A percentile compares a stretch with the other conserved stretches of the same genome.
Evolutionary conservation across 2,113 vertebrate species (phyloP).

Genomic region (Dendropsophus ebraccatus): DNA sequence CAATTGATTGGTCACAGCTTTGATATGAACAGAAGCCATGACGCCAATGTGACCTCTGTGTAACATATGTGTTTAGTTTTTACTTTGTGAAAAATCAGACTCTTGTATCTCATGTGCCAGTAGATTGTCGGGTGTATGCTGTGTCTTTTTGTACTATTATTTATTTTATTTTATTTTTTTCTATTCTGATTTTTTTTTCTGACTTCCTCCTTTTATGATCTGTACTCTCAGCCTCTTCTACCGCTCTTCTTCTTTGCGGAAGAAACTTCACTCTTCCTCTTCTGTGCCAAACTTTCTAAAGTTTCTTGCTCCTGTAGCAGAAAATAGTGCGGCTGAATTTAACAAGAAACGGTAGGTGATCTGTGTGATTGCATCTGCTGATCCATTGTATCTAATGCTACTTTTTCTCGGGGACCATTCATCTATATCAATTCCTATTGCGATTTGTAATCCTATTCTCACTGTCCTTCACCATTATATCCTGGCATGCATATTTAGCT

Average conservation of each 20-base stretch:
- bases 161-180: neutral
- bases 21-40: too few relatives aligned
- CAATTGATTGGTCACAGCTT: too few relatives aligned
- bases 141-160: too few relatives aligned
- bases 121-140: too few relatives aligned
- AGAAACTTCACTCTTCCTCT: slow-evolving; percentile 92
- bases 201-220: slow-evolving; percentile 62
- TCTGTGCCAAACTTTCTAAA: slow-evolving; percentile 99
- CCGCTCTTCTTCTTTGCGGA: slow-evolving; percentile 86
- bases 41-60: too few relatives aligned
- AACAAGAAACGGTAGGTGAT: slow-evolving; percentile 80
- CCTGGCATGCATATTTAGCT: neutral
- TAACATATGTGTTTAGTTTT: too few relatives aligned
- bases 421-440: neutral
- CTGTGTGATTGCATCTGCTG: slow-evolving; percentile 10
- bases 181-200: neutral
- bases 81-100: too few relatives aligned
- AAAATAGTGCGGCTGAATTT: slow-evolving; percentile 86
- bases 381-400: neutral
- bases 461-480: neutral
- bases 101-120: too few relatives aligned
- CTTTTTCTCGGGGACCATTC: neutral
- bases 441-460: neutral
- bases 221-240: slow-evolving; percentile 82
- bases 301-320: slow-evolving; percentile 96